phyloP scores from a whole-genome alignment of 2,888 invertebrate species.

The Meiosimyza decipiens region DNA sequence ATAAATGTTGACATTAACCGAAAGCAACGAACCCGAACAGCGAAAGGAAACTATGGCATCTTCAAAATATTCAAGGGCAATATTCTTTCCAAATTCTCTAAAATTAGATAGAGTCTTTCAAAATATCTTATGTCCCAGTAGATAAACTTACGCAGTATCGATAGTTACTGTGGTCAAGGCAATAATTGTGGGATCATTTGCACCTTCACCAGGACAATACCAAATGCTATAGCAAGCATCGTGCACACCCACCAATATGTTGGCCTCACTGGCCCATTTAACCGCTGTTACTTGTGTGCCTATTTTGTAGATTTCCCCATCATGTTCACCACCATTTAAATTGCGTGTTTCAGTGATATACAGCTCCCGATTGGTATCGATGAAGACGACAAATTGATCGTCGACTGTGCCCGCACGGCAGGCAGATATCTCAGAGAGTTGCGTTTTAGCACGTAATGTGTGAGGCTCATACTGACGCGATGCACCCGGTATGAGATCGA shows the following conservation, averaged over 20 bases:
- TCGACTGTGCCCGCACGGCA: slow-evolving; percentile 84
- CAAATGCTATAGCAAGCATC: slow-evolving; percentile 84
- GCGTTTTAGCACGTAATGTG: slow-evolving; percentile 73
- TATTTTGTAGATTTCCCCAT: slow-evolving; percentile 61
- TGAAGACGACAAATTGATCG: slow-evolving; percentile 85
- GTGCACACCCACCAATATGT: slow-evolving; percentile 82
- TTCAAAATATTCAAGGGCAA: slow-evolving; percentile 82
- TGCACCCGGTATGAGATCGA: slow-evolving; percentile 76
- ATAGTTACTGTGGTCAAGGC: slow-evolving; percentile 71
- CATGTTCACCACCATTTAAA: slow-evolving; percentile 46
- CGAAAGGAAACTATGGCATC: slow-evolving; percentile 87
- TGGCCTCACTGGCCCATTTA: slow-evolving; percentile 78
- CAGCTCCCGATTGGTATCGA: slow-evolving; percentile 90
- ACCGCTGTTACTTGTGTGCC: slow-evolving; percentile 69
- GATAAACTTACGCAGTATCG: slow-evolving; percentile 66
- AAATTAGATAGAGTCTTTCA: slow-evolving; percentile 50
- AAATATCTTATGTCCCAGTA: not conserved
- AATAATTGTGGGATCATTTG: slow-evolving; percentile 78
- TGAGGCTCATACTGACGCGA: slow-evolving; percentile 74
- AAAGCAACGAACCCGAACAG: slow-evolving; percentile 86
- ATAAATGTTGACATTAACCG: slow-evolving; percentile 62
- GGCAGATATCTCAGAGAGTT: slow-evolving; percentile 83
- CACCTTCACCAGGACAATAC: slow-evolving; percentile 81
- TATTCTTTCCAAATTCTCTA: slow-evolving; percentile 89
- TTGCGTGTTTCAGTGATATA: slow-evolving; percentile 75